A percentile compares a stretch with the other conserved stretches of the same genome.
phyloP scores from a whole-genome alignment of 1,140 invertebrate species.

The Pseudomyrmex flavicornis region DNA sequence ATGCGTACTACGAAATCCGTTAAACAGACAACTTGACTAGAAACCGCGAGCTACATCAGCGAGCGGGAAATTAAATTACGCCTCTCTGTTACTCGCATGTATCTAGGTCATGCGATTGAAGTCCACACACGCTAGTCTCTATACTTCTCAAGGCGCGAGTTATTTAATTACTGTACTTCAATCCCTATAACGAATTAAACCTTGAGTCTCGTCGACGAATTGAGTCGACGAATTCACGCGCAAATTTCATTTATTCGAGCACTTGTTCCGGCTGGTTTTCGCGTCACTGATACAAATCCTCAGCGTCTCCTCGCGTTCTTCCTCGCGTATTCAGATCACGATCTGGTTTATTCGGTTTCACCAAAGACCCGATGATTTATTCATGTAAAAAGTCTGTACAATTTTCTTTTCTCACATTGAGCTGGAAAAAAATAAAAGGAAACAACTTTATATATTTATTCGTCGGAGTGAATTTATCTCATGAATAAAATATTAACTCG shows the following conservation, averaged over 20 bases:
- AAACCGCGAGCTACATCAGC: background rate
- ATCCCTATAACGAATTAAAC: background rate
- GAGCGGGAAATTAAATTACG: constrained; percentile 53
- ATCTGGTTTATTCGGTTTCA: background rate
- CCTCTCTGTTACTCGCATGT: constrained; percentile 5
- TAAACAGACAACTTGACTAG: constrained; percentile 18
- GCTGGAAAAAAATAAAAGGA: background rate
- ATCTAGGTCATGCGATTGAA: constrained; percentile 52
- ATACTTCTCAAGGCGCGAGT: constrained; percentile 12
- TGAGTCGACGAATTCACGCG: background rate
- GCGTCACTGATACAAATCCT: background rate
- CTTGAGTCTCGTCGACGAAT: background rate
- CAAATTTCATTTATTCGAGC: background rate
- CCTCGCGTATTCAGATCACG: background rate
- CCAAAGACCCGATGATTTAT: constrained; percentile 2
- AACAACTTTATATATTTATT: constrained; percentile 17
- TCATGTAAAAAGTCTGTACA: background rate
- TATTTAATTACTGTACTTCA: background rate
- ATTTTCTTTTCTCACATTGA: constrained; percentile 2
- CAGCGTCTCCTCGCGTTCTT: background rate
- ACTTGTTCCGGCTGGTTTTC: background rate
- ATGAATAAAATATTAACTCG: constrained; percentile 42
- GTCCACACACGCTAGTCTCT: constrained; percentile 9
- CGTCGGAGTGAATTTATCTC: background rate
- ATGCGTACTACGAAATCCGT: background rate